Evolutionary conservation across 2,888 invertebrate genomes (phyloP).

Genomic region (Tenodera sinensis): DNA sequence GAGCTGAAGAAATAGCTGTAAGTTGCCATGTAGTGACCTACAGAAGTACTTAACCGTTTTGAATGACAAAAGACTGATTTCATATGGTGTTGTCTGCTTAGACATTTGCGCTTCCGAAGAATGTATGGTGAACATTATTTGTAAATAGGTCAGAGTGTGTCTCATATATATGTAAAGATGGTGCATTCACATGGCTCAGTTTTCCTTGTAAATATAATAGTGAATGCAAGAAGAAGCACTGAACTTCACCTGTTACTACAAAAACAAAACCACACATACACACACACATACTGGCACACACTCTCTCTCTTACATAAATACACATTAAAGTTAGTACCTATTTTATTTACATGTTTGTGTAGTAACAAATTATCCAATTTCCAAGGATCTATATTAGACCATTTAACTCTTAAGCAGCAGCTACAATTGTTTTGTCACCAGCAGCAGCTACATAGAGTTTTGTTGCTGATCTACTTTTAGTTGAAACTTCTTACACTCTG

Average conservation of each 20-base stretch:
- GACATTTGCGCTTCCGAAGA: background rate
- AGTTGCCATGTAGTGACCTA: background rate
- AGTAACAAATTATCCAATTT: background rate
- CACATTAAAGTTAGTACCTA: background rate
- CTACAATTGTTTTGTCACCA: too few relatives aligned
- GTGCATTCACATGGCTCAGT: background rate
- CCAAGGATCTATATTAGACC: background rate
- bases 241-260: background rate
- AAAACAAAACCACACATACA: background rate
- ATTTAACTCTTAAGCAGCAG: background rate
- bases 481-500: too few relatives aligned
- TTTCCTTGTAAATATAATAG: background rate
- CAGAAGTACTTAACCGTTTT: background rate
- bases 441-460: too few relatives aligned
- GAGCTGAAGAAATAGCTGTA: background rate
- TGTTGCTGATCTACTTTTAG: too few relatives aligned
- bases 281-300: background rate
- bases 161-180: background rate
- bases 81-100: background rate
- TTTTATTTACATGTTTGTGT: background rate
- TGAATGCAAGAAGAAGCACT: background rate
- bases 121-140: background rate
- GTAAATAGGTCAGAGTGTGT: background rate
- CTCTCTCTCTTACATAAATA: background rate
- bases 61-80: background rate